Conservation (phyloP, 2,113 vertebrate genomes). For the Lanius ludovicianus region DNA sequence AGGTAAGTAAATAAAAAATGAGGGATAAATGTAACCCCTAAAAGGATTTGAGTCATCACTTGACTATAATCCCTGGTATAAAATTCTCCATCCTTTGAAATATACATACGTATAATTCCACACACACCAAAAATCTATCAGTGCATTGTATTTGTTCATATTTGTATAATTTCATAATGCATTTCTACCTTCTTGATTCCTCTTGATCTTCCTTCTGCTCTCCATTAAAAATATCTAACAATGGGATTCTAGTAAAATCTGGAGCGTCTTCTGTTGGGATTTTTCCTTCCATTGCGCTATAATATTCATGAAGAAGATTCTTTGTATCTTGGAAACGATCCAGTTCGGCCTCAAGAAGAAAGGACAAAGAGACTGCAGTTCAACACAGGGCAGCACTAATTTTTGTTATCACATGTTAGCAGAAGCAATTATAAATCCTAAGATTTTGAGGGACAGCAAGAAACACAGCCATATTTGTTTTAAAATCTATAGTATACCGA, state of each 20-base stretch:
- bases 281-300: constrained; percentile 78
- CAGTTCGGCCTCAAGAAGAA: constrained; percentile 81
- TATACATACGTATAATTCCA: not conserved
- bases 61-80: not conserved
- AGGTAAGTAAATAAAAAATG: not conserved
- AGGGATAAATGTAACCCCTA: not conserved
- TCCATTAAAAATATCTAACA: constrained; percentile 66
- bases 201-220: constrained; percentile 22
- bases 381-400: not conserved
- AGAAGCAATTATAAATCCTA: not conserved
- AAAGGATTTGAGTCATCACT: not conserved
- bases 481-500: not conserved
- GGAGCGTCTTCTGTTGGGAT: constrained; percentile 49
- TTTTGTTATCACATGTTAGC: not conserved
- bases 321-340: constrained; percentile 86
- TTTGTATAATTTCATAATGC: not conserved
- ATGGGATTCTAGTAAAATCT: constrained; percentile 70
- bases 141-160: not conserved
- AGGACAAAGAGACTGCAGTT: not conserved
- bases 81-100: not conserved
- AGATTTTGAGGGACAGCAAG: not conserved
- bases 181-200: constrained; percentile 25
- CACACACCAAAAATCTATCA: not conserved
- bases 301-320: constrained; percentile 84
- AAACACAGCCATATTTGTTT: not conserved